Conservation (phyloP, 2,888 invertebrate genomes). For the Agapetus fuscipes region DNA sequence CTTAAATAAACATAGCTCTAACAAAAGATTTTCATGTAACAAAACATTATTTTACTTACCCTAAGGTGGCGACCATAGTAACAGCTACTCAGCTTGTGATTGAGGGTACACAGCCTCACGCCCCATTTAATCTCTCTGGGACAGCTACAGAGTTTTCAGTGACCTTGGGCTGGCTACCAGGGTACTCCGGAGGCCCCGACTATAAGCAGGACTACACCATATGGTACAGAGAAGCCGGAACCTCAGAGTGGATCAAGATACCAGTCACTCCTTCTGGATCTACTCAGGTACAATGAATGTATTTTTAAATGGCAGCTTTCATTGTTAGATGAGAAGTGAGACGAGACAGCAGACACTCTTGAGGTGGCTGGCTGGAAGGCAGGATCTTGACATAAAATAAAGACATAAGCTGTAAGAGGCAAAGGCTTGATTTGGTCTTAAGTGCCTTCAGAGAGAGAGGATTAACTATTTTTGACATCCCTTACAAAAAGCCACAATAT, state of each 20-base stretch:
- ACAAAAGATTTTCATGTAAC: too few relatives aligned
- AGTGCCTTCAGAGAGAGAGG: too few relatives aligned
- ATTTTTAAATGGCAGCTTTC: too few relatives aligned
- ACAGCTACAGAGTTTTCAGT: conserved; percentile 85
- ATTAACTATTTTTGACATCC: too few relatives aligned
- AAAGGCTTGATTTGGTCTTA: too few relatives aligned
- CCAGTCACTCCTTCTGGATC: conserved; percentile 88
- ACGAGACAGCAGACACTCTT: too few relatives aligned
- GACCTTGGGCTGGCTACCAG: conserved; percentile 87
- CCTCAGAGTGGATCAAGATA: conserved; percentile 86
- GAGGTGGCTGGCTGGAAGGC: too few relatives aligned
- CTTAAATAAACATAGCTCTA: background rate
- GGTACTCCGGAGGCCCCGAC: conserved; percentile 90
- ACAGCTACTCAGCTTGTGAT: conserved; percentile 82
- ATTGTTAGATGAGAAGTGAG: too few relatives aligned
- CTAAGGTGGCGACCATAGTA: conserved; percentile 80
- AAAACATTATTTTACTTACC: background rate
- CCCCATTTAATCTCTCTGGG: conserved; percentile 91
- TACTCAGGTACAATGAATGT: conserved; percentile 57
- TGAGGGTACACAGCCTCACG: conserved; percentile 93
- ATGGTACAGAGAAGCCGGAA: conserved; percentile 85
- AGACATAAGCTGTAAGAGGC: too few relatives aligned
- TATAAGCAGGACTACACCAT: conserved; percentile 93
- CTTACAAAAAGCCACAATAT: too few relatives aligned
- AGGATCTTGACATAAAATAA: too few relatives aligned